A percentile compares a stretch with the other conserved stretches of the same genome.
phyloP scores from a whole-genome alignment of 2,888 invertebrate genomes.

The Hydrotaea diabolus region DNA sequence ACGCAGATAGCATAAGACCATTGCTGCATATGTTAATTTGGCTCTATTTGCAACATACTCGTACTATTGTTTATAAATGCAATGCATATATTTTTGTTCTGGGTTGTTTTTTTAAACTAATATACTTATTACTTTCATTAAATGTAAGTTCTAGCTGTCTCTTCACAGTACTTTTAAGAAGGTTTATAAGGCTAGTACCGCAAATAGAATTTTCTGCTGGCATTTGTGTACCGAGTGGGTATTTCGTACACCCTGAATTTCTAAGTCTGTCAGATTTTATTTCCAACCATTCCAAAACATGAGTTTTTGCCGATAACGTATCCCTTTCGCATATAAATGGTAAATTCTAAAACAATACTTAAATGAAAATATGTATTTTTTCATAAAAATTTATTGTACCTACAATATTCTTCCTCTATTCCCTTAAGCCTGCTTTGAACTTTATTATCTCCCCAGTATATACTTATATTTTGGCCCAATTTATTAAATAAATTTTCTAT shows the following conservation, averaged over 20 bases:
- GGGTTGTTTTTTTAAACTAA: no score
- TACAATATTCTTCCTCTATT: no score
- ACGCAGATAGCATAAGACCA: constrained; percentile 47
- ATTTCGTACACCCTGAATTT: constrained; percentile 41
- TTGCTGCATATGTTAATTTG: no score
- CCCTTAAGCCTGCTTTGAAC: no score
- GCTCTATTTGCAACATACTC: constrained; percentile 33
- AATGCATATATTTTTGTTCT: no score
- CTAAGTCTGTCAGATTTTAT: constrained; percentile 50
- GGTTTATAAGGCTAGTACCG: constrained; percentile 47
- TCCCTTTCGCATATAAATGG: no score
- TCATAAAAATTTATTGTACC: constrained; percentile 27
- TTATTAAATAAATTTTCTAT: no score
- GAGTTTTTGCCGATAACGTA: constrained; percentile 41
- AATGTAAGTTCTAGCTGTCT: constrained; percentile 48
- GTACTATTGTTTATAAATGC: no score
- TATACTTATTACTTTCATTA: constrained; percentile 38
- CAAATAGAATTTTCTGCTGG: constrained; percentile 51
- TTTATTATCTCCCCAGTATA: neutral
- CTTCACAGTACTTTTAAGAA: no score
- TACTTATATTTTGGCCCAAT: constrained; percentile 7
- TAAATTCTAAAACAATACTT: constrained; percentile 49
- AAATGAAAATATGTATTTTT: constrained; percentile 41
- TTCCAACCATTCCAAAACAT: constrained; percentile 54
- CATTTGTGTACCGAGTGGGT: constrained; percentile 41